Conservation (phyloP, 2,888 invertebrate species). For the Buathra laborator region DNA sequence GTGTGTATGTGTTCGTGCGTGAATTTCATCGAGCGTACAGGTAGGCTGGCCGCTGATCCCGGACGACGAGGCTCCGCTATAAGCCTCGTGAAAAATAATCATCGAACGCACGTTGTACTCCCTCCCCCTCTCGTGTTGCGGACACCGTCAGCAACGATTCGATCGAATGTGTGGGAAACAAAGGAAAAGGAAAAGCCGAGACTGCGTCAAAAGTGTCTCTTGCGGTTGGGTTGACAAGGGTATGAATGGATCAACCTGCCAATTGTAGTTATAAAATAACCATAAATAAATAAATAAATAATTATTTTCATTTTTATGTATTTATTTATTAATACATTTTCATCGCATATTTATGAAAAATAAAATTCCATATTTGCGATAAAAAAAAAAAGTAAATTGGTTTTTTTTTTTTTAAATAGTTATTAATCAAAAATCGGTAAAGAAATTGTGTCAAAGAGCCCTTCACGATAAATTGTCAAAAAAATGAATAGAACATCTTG, state of each 20-base stretch:
- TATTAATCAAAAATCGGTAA: too few relatives aligned
- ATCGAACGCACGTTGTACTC: constrained; percentile 50
- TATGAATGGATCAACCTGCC: too few relatives aligned
- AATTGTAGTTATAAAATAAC: background rate
- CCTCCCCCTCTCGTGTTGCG: constrained; percentile 12
- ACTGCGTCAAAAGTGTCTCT: background rate
- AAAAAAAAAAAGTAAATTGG: too few relatives aligned
- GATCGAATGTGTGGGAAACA: constrained; percentile 55
- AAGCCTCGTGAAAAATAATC: constrained; percentile 62
- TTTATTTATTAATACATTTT: too few relatives aligned
- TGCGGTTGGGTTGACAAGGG: too few relatives aligned
- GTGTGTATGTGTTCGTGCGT: constrained; percentile 26
- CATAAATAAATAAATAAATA: background rate
- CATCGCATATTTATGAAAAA: too few relatives aligned
- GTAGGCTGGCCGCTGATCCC: constrained; percentile 14
- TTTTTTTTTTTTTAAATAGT: too few relatives aligned
- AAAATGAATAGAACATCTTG: too few relatives aligned
- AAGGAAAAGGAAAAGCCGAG: constrained; percentile 36
- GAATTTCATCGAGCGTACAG: constrained; percentile 50
- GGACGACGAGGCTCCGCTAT: constrained; percentile 33
- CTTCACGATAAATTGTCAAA: too few relatives aligned
- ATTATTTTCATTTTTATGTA: too few relatives aligned
- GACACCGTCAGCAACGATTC: constrained; percentile 27
- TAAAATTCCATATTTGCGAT: too few relatives aligned
- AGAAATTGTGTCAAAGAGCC: too few relatives aligned